Percentiles rank a stretch among this genome's conserved stretches.
Conservation (phyloP, 2,113 vertebrate species). For the Microcebus murinus region DNA sequence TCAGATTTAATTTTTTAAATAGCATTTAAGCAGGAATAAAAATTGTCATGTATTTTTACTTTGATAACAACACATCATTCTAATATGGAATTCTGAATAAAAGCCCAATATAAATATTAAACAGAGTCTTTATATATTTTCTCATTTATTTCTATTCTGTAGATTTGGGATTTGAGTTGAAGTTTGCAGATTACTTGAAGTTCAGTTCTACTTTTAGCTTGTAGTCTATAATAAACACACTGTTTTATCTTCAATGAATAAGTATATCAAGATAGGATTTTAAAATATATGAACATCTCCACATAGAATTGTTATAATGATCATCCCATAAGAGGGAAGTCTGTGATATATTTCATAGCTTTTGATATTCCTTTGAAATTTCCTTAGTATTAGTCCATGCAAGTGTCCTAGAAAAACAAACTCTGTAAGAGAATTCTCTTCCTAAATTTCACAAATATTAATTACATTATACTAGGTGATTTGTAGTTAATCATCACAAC, state of each 20-base stretch:
- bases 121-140: not conserved
- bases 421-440: slow-evolving; percentile 16
- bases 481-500: not conserved
- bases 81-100: not conserved
- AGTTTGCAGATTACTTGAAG: slow-evolving; percentile 28
- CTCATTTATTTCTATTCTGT: not conserved
- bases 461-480: not conserved
- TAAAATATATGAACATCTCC: slow-evolving; percentile 5
- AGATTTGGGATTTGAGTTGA: not conserved
- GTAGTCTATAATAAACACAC: not conserved
- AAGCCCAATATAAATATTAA: not conserved
- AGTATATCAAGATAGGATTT: slow-evolving; percentile 7
- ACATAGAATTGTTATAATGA: not conserved
- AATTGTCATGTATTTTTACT: slow-evolving; percentile 22
- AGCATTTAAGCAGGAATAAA: slow-evolving; percentile 34
- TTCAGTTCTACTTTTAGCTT: slow-evolving; percentile 38
- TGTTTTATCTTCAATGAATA: not conserved
- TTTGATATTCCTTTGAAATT: not conserved
- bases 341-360: not conserved
- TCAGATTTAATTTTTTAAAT: slow-evolving; percentile 23
- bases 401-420: slow-evolving; percentile 18
- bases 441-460: slow-evolving; percentile 25
- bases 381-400: not conserved
- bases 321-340: not conserved
- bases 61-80: not conserved